Evolutionary conservation across 2,797 vertebrate species (phyloP), one percentile per base, ranked within the genome.

Genomic region (Crocodylus rhombifer): DNA sequence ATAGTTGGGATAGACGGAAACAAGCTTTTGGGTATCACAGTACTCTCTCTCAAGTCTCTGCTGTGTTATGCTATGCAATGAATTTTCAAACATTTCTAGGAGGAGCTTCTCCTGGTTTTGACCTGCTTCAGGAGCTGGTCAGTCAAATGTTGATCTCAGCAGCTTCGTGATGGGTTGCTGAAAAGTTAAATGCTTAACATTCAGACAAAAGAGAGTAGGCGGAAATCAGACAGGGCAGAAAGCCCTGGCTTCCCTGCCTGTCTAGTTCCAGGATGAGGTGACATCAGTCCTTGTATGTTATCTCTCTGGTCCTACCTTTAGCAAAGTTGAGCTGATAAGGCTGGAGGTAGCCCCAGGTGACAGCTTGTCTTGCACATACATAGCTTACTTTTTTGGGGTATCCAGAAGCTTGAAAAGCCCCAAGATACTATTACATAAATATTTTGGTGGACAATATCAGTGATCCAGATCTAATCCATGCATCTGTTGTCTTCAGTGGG

Each of bases 181-280:
- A 71, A 33, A 33, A 30, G 23, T 71, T 36, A 71, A 71, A 71
- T 42, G 67, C 30, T 36, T 33, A 13, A 14, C 33, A 25, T 14
- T 71, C 67, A 71, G 36, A 69, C 65, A 36, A 42, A 71, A 13
- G 67, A 71, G 6, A 13, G 13, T 5, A 1, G 83, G 25, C 84
- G 7, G 17, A 80, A 86, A 25, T 61, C 17, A 57, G 2, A n/a
- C 25, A 4, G 0, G 0, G 7, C 0, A 0, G 58, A 60, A 75
- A 87, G 8, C 33, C 67, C 87, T 75, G 77, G 2, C 55, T n/a
- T 75, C 42, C 61, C 79, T 63, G 4, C 57, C 18, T 0, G 33
- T 61, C 67, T 73, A 26, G n/a, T 12, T 62, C 61, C 77, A 73
- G 56, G 56, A 17, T 18, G 8, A 83, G 5, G 55, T 30, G 26